Evolutionary conservation across 2,113 vertebrate species (phyloP), one percentile per base, ranked within the genome.

Genomic region (Daboia siamensis): DNA sequence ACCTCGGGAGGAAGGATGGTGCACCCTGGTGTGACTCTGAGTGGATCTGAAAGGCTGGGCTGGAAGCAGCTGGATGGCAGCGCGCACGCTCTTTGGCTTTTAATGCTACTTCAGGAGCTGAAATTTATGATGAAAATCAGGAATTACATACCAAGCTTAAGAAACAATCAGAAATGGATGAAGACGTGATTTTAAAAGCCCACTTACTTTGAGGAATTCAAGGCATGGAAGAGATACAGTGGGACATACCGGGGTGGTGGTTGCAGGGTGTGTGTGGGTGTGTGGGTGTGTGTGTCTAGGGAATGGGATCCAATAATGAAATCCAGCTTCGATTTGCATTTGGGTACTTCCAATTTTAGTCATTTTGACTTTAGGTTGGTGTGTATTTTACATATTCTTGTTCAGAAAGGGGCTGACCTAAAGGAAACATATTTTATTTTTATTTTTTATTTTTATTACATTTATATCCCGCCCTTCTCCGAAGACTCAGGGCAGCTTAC

Each of bases 1-100:
- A 29, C 9, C 21, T 1, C 0, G 0, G 88, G 39, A 8, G 1
- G 29, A 85, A 3, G 1, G 17, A 4, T 1, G 23, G 1, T 89
- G 92, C 92, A 29, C 44, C 1, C 23, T 92, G 5, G 12, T 85
- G 5, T 92, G 54, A 24, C 39, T 13, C n/a, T 13, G 0, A 5
- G 13, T 33, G n/a, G n/a, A 74, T 74, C 64, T 74, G 13, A 74
- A 74, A 74, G 0, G 2, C 29, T 7, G 13, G 64, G n/a, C 1
- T 33, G 64, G 64, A 69, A 69, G 4, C 64, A 17, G 5, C 61
- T 64, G 11, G 5, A 64, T n/a, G 29, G 64, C 64, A 74, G 15
- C 0, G 13, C 15, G 0, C 5, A 6, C 5, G 17, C 17, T 20
- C 55, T 56, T 74, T 74, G 64, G n/a, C 64, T 33, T 74, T 74